A percentile compares a stretch with the other conserved stretches of the same genome.
Evolutionary conservation across 1,140 invertebrate genomes (phyloP).

Genomic region (Magallana ariakensis): DNA sequence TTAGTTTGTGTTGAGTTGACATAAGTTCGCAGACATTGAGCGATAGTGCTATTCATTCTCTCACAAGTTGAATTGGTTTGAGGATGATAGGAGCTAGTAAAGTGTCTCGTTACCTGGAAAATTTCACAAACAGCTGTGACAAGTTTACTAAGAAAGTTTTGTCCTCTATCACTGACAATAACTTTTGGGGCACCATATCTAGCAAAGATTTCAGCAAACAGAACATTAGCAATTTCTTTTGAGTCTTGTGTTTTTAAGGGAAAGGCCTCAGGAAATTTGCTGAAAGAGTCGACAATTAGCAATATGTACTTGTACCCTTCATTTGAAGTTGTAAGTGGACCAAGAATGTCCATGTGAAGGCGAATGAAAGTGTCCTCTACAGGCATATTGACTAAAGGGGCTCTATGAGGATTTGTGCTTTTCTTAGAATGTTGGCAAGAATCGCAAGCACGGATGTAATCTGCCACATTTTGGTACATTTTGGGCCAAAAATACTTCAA

Average conservation of each 20-base stretch:
- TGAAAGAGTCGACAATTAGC: slow-evolving; percentile 57
- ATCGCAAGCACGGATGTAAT: slow-evolving; percentile 62
- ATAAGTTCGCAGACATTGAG: slow-evolving; percentile 51
- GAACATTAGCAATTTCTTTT: slow-evolving; percentile 51
- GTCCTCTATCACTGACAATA: slow-evolving; percentile 57
- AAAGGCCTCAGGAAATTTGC: slow-evolving; percentile 51
- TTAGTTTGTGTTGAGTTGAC: slow-evolving; percentile 47
- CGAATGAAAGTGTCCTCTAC: slow-evolving; percentile 53
- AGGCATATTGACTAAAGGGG: slow-evolving; percentile 58
- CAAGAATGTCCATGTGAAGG: slow-evolving; percentile 63
- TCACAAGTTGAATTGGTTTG: slow-evolving; percentile 62
- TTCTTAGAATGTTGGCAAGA: slow-evolving; percentile 45
- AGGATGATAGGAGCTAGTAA: too few species aligned
- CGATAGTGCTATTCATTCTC: slow-evolving; percentile 50
- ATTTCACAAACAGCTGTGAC: too few species aligned
- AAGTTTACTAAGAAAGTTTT: slow-evolving; percentile 57
- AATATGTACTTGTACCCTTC: slow-evolving; percentile 59
- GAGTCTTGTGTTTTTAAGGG: slow-evolving; percentile 55
- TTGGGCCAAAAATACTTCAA: slow-evolving; percentile 62
- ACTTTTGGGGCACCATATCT: slow-evolving; percentile 51
- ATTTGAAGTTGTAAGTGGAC: slow-evolving; percentile 55
- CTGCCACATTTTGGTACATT: slow-evolving; percentile 58
- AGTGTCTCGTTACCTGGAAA: too few species aligned
- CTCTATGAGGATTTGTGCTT: slow-evolving; percentile 12
- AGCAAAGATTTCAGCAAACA: slow-evolving; percentile 58